These are phyloP conservation scores for Platycheirus rosarum DNA, from an alignment of 2,888 invertebrate genomes.

Conservation along the genomic window DNA sequence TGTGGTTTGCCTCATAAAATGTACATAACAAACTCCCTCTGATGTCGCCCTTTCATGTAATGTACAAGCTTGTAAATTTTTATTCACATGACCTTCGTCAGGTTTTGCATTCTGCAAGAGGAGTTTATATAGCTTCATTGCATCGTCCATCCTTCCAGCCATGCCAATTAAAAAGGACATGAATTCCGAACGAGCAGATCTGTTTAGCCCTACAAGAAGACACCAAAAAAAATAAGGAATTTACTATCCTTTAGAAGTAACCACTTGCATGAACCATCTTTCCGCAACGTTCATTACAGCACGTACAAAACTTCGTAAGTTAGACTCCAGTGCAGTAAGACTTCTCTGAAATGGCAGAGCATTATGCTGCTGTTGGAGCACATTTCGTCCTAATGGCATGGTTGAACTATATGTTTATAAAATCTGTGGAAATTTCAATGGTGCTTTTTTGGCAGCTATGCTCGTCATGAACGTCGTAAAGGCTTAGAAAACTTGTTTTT, in stretches of 20 bases:
- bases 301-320: slow-evolving; percentile 6
- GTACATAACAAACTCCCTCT: slow-evolving; percentile 2
- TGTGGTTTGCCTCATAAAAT: slow-evolving; percentile 23
- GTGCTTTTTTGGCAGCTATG: too few relatives aligned
- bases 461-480: too few relatives aligned
- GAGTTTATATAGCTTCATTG: slow-evolving; percentile 37
- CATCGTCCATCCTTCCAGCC: slow-evolving; percentile 1
- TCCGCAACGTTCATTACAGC: slow-evolving; percentile 39
- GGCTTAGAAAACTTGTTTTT: too few relatives aligned
- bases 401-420: neutral
- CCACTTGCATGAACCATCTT: slow-evolving; percentile 62
- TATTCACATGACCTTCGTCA: slow-evolving; percentile 56
- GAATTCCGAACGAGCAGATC: slow-evolving; percentile 61
- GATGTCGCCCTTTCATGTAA: slow-evolving; percentile 12
- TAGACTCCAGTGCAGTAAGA: slow-evolving; percentile 30
- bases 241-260: slow-evolving; percentile 37
- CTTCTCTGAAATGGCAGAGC: slow-evolving; percentile 26
- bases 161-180: slow-evolving; percentile 67
- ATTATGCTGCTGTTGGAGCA: slow-evolving; percentile 22
- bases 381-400: slow-evolving; percentile 24
- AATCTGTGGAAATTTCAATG: too few relatives aligned
- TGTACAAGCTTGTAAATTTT: slow-evolving; percentile 54
- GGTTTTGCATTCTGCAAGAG: slow-evolving; percentile 30
- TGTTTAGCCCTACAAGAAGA: slow-evolving; percentile 24
- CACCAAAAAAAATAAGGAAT: slow-evolving; percentile 10